phyloP scores from a whole-genome alignment of 2,113 vertebrate genomes.

The Pampusana beccarii region DNA sequence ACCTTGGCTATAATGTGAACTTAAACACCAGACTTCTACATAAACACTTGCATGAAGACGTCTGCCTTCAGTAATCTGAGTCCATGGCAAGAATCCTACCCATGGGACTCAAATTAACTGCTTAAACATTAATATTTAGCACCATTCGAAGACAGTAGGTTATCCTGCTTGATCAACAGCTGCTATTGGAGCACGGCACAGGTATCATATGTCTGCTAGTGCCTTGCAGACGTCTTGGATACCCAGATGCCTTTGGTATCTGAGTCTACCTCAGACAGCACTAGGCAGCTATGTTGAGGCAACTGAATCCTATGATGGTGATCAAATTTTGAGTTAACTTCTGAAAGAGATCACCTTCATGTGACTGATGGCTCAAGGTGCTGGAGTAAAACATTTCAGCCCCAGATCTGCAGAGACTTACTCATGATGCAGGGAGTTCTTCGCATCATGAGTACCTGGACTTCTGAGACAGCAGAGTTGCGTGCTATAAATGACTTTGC shows the following conservation, averaged over 20 bases:
- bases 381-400: not conserved
- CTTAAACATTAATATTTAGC: not conserved
- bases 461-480: not conserved
- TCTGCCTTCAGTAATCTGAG: not conserved
- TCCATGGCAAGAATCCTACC: not conserved
- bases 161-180: not conserved
- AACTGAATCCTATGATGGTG: not conserved
- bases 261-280: not conserved
- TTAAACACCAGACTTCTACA: not conserved
- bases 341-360: not conserved
- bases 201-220: not conserved
- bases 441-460: not conserved
- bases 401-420: not conserved
- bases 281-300: not conserved
- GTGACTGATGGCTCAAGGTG: not conserved
- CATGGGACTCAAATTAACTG: not conserved
- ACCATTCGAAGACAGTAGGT: not conserved
- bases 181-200: accelerated
- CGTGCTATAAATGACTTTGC: not conserved
- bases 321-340: not conserved
- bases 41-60: not conserved
- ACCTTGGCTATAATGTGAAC: not conserved
- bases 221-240: not conserved
- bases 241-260: not conserved
- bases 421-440: not conserved